Conservation (phyloP, 2,797 vertebrate genomes). For the Merluccius polli region DNA sequence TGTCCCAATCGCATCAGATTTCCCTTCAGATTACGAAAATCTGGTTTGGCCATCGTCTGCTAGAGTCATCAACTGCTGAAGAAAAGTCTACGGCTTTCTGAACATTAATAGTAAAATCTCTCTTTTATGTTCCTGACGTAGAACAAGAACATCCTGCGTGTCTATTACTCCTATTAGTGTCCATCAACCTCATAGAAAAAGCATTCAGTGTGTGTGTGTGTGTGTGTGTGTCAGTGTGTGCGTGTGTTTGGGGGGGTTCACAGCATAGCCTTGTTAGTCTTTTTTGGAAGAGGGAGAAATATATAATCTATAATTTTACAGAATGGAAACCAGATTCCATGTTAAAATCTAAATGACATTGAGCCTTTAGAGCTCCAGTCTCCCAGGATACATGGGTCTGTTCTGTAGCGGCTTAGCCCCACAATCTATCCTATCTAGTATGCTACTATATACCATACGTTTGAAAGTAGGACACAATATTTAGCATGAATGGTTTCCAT, state of each 20-base stretch:
- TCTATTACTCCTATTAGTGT: slow-evolving; percentile 33
- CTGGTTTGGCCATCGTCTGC: slow-evolving; percentile 35
- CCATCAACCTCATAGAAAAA: slow-evolving; percentile 3
- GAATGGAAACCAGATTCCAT: slow-evolving; percentile 13
- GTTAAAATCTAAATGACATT: slow-evolving; percentile 14
- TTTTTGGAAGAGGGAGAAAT: neutral
- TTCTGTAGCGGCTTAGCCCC: neutral
- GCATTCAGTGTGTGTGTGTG: neutral
- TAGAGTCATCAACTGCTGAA: slow-evolving; percentile 49
- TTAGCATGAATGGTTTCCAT: slow-evolving; percentile 47
- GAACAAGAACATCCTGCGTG: slow-evolving; percentile 40
- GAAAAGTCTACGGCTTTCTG: slow-evolving; percentile 24
- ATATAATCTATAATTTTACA: slow-evolving; percentile 7
- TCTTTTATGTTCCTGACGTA: slow-evolving; percentile 32
- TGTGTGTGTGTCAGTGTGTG: too few relatives aligned
- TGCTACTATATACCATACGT: slow-evolving; percentile 30
- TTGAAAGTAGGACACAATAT: slow-evolving; percentile 9
- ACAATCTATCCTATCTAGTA: slow-evolving; percentile 19
- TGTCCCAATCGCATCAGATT: slow-evolving; percentile 16
- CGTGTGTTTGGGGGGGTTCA: neutral
- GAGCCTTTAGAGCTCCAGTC: slow-evolving; percentile 9
- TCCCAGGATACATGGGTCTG: neutral
- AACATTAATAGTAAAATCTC: slow-evolving; percentile 30
- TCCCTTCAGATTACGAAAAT: slow-evolving; percentile 20
- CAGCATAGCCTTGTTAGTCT: neutral